Base-by-base conservation (phyloP, 2,797 vertebrate species). In the Myotis pilosus region DNA sequence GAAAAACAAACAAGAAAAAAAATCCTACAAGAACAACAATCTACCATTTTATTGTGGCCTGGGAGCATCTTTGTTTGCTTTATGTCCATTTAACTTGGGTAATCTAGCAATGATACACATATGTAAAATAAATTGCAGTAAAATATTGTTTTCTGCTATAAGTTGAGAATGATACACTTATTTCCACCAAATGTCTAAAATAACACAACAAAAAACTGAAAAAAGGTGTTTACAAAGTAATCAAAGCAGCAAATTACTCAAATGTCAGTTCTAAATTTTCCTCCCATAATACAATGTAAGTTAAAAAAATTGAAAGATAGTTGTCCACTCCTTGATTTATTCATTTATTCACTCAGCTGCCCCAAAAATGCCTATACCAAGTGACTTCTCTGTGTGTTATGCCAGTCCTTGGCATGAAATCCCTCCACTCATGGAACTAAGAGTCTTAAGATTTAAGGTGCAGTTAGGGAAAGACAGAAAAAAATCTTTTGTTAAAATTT, bases 121-220 rank as follows among this genome's bases (percentile, higher is more conserved):
- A 76, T 44, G 22, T 74, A 79, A 91, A 76, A 53, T 53, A 72
- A 78, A 71, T 8, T 49, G 19, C 23, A 76, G 41, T 51, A n/a
- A 75, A 68, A 64, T 28, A 44, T 8, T 33, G 6, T n/a, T 86
- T 82, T 69, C 79, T 78, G 1, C 28, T 80, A 25, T 38, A 71
- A 82, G 41, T 19, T 55, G 41, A 85, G 64, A 4, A 94, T 36
- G 49, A 78, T 41, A 75, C 8, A 81, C 28, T 60, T 62, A 69
- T 83, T 94, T 83, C 30, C 36, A 87, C 16, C 8, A 89, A 76
- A 84, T 53, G 41, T 78, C 72, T 92, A 79, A 94, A 94, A 82
- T 22, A 85, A 8, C 33, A 80, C 47, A 8, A 78, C n/a, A 51
- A 72, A 62, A 11, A 88, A 55, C 25, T 87, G 41, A 62, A 81